These are phyloP conservation scores for Ectropis crepuscularia DNA, from an alignment of 2,888 invertebrate genomes.

Conservation along the genomic window DNA sequence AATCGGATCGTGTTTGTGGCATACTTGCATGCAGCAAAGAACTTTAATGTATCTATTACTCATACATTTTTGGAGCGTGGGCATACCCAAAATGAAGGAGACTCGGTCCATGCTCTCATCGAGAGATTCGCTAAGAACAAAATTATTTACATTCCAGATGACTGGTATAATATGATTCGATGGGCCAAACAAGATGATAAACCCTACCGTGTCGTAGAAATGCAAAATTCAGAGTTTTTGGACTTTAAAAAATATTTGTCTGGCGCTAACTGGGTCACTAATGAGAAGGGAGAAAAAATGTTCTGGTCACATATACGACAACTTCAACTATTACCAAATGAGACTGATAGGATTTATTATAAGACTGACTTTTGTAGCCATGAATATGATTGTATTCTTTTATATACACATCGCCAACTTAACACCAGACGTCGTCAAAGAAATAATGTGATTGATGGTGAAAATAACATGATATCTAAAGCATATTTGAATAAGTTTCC, in stretches of 20 bases:
- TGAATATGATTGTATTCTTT: background rate
- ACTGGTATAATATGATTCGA: background rate
- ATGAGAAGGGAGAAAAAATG: background rate
- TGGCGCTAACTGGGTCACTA: background rate
- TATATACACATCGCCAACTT: background rate
- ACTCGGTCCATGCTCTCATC: conserved; percentile 1
- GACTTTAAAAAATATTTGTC: background rate
- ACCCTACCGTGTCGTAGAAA: background rate
- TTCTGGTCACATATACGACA: background rate
- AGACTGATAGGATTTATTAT: background rate
- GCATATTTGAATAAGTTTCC: background rate
- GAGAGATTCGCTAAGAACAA: background rate
- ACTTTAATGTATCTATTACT: conserved; percentile 2
- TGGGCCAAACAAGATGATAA: conserved; percentile 6
- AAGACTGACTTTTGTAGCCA: background rate
- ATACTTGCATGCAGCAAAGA: conserved; percentile 2
- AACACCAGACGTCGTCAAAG: background rate
- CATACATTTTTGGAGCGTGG: conserved; percentile 8
- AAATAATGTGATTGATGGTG: background rate
- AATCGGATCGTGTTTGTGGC: conserved; percentile 8
- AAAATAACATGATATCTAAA: background rate
- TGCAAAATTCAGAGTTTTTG: background rate
- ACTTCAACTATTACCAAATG: background rate
- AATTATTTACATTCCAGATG: conserved; percentile 1
- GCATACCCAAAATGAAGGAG: conserved; percentile 10